phyloP scores from a whole-genome alignment of 2,113 vertebrate species.

The Leptobrachium ailaonicum region DNA sequence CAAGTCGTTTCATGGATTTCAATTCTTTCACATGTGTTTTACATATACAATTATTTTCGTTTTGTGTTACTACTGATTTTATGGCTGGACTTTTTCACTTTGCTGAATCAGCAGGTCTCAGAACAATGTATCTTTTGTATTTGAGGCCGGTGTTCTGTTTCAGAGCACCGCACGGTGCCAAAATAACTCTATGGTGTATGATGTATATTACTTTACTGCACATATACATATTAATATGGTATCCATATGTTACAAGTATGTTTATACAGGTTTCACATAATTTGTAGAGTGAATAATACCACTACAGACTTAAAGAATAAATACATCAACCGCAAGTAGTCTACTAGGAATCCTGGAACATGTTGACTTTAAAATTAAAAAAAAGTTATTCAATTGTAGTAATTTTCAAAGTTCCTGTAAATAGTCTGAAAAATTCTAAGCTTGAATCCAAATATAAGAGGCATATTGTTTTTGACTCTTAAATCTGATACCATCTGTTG shows the following conservation, averaged over 20 bases:
- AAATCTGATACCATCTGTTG: too few relatives aligned
- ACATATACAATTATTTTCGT: neutral
- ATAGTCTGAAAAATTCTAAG: too few relatives aligned
- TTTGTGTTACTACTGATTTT: conserved; percentile 5
- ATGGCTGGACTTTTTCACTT: conserved; percentile 1
- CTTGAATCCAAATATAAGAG: too few relatives aligned
- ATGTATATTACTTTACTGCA: conserved; percentile 5
- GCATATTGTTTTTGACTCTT: too few relatives aligned
- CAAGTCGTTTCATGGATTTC: neutral
- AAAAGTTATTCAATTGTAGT: too few relatives aligned
- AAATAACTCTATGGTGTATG: neutral
- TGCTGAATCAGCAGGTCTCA: neutral
- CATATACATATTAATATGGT: neutral
- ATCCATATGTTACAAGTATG: neutral
- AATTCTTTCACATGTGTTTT: neutral
- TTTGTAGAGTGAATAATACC: neutral
- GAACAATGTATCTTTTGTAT: conserved; percentile 13
- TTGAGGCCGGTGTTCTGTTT: neutral
- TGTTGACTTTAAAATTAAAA: too few relatives aligned
- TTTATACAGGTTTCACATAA: conserved; percentile 13
- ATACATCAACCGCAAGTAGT: neutral
- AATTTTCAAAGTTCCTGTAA: too few relatives aligned
- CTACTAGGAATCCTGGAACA: too few relatives aligned
- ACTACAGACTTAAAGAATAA: neutral
- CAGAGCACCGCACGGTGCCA: conserved; percentile 3